phyloP scores from a whole-genome alignment of 2,888 invertebrate genomes.

The Calliphora vomitoria region DNA sequence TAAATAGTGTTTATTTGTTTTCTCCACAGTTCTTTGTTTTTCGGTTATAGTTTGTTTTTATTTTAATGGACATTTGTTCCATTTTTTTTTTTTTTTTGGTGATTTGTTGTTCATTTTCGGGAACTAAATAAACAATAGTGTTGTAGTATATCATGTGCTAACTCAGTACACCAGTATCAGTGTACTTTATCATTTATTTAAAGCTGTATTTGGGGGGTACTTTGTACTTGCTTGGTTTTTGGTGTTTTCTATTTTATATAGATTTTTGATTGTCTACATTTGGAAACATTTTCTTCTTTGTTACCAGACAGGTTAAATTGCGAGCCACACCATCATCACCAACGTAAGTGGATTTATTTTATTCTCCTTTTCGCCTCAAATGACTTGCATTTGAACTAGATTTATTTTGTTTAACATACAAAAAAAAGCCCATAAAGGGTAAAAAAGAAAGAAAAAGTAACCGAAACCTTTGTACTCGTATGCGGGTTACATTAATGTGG shows the following conservation, averaged over 20 bases:
- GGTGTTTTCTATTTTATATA: background rate
- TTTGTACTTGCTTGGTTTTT: background rate
- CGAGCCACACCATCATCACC: background rate
- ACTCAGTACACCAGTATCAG: background rate
- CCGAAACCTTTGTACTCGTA: background rate
- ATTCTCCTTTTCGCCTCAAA: slow-evolving; percentile 27
- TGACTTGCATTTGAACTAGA: slow-evolving; percentile 49
- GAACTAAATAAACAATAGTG: slow-evolving; percentile 51
- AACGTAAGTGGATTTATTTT: slow-evolving; percentile 12
- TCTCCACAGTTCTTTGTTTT: slow-evolving; percentile 21
- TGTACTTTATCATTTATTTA: background rate
- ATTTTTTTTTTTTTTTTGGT: slow-evolving; percentile 25
- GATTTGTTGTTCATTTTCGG: slow-evolving; percentile 42
- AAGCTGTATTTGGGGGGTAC: background rate
- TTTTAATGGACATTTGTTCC: slow-evolving; percentile 62
- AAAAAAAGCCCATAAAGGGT: slow-evolving; percentile 24
- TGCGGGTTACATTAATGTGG: background rate
- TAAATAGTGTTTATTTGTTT: slow-evolving; percentile 66
- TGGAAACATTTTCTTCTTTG: slow-evolving; percentile 4
- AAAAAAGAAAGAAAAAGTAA: background rate
- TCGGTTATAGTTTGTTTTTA: slow-evolving; percentile 17
- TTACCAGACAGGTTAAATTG: slow-evolving; percentile 9
- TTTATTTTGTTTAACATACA: slow-evolving; percentile 9
- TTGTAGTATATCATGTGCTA: slow-evolving; percentile 31
- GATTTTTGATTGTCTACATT: background rate